Conservation (phyloP, 2,797 vertebrate species). For the Gallinago nigripennis region DNA sequence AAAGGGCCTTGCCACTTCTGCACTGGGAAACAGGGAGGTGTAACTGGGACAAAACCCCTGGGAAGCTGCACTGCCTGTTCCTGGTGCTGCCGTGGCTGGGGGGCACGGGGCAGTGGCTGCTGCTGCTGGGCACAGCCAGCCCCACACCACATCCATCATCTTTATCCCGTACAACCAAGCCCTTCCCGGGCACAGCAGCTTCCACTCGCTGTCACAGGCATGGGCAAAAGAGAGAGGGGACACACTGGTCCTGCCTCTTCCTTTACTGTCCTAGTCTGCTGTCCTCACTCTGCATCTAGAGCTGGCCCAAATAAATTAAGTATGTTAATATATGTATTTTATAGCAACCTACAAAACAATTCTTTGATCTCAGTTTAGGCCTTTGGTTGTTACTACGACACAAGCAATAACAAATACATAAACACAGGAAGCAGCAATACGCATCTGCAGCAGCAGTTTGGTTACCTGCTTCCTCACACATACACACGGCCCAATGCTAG, state of each 20-base stretch:
- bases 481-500: neutral
- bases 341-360: neutral
- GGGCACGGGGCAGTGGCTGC: neutral
- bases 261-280: neutral
- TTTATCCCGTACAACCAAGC: neutral
- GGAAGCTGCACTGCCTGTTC: neutral
- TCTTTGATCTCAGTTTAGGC: neutral
- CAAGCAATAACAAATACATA: neutral
- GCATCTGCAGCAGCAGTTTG: neutral
- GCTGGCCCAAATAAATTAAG: neutral
- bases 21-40: neutral
- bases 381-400: neutral
- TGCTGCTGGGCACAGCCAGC: neutral
- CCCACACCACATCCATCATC: neutral
- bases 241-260: neutral
- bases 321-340: neutral
- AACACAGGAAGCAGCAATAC: neutral
- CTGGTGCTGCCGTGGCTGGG: neutral
- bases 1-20: neutral
- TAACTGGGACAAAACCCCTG: neutral
- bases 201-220: fast-evolving
- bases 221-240: neutral
- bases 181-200: neutral
- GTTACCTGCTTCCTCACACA: neutral
- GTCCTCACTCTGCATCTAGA: neutral